A percentile compares a stretch with the other conserved stretches of the same genome.
Conservation (phyloP, 2,888 invertebrate genomes). For the Anticlea derivata region DNA sequence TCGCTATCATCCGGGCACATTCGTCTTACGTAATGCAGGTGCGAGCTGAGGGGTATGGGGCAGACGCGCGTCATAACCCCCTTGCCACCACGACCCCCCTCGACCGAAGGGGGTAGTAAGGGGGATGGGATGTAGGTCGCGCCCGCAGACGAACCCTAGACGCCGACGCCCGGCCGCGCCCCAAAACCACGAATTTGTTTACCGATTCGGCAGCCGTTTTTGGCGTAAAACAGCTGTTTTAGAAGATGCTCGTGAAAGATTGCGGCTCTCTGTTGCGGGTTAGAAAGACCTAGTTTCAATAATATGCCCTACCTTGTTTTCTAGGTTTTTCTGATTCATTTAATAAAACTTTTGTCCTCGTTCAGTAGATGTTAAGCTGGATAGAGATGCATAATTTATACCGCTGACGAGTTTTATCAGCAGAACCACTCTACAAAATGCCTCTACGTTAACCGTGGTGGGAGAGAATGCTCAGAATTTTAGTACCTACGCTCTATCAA, state of each 20-base stretch:
- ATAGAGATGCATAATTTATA: slow-evolving; percentile 3
- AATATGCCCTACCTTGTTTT: not conserved
- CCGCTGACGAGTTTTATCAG: slow-evolving; percentile 16
- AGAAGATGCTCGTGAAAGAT: slow-evolving; percentile 17
- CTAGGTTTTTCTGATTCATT: not conserved
- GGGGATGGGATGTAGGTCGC: slow-evolving; percentile 69
- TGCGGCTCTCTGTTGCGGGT: not conserved
- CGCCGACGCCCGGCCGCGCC: slow-evolving; percentile 61
- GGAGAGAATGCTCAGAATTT: slow-evolving; percentile 32
- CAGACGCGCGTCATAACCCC: slow-evolving; percentile 44
- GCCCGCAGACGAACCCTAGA: slow-evolving; percentile 81
- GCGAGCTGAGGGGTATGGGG: slow-evolving; percentile 44
- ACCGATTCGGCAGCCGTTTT: slow-evolving; percentile 33
- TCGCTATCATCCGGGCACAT: slow-evolving; percentile 54
- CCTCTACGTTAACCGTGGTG: slow-evolving; percentile 13
- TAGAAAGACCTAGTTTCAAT: not conserved
- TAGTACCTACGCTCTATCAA: slow-evolving; percentile 45
- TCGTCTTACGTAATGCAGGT: slow-evolving; percentile 73
- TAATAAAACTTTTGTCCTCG: not conserved
- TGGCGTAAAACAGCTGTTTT: slow-evolving; percentile 37
- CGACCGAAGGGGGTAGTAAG: slow-evolving; percentile 40
- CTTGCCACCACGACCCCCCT: slow-evolving; percentile 50
- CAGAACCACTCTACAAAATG: slow-evolving; percentile 13
- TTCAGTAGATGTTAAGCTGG: slow-evolving; percentile 1
- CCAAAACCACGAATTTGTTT: slow-evolving; percentile 40